Conservation (phyloP, 2,113 vertebrate species). For the Thunnus thynnus region DNA sequence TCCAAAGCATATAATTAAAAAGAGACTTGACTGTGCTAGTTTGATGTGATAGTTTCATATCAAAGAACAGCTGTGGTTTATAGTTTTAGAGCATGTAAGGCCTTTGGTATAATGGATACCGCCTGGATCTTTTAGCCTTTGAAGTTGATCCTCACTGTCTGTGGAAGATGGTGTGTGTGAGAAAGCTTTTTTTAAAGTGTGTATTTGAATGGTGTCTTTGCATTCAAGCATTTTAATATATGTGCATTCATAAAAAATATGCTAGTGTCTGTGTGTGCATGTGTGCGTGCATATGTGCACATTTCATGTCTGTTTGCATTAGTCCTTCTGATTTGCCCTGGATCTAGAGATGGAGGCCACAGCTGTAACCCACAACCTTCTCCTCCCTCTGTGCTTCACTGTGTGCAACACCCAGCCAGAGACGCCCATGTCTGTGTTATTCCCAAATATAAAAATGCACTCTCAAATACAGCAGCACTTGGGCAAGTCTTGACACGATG, state of each 20-base stretch:
- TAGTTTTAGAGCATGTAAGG: not conserved
- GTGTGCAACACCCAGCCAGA: constrained; percentile 35
- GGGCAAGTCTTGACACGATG: not conserved
- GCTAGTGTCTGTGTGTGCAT: constrained; percentile 14
- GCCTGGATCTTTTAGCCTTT: constrained; percentile 28
- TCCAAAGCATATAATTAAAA: not conserved
- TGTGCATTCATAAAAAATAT: constrained; percentile 31
- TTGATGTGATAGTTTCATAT: not conserved
- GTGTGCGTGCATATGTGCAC: constrained; percentile 10
- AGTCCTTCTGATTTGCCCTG: constrained; percentile 66
- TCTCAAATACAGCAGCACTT: constrained; percentile 7
- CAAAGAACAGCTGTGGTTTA: constrained; percentile 15
- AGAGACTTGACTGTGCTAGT: not conserved
- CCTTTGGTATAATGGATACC: constrained; percentile 16
- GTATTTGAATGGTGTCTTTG: constrained; percentile 37
- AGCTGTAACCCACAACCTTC: constrained; percentile 72
- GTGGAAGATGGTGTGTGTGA: constrained; percentile 10
- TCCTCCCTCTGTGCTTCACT: constrained; percentile 22
- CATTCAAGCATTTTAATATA: constrained; percentile 39
- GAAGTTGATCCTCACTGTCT: constrained; percentile 28
- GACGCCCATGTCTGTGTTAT: constrained; percentile 34
- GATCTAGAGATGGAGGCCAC: constrained; percentile 69
- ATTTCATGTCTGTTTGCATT: constrained; percentile 66
- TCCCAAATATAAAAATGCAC: constrained; percentile 39
- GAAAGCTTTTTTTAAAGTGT: not conserved